Conservation (phyloP, 2,888 invertebrate species). For the Pycnomerus fuliginosus region DNA sequence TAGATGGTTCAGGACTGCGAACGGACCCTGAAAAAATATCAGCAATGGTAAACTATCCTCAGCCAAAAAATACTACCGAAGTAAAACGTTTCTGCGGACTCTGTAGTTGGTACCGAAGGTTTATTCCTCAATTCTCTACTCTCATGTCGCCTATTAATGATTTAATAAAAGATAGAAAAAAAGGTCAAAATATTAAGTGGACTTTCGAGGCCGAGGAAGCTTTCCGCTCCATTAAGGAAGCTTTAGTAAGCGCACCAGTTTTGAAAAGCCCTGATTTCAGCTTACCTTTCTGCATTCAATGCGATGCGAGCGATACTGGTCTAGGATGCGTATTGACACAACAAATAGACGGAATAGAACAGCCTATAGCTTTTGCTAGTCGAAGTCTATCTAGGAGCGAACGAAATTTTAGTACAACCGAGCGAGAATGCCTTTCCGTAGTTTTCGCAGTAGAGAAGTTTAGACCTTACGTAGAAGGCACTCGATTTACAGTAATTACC, state of each 20-base stretch:
- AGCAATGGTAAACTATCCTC: conserved; percentile 33
- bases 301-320: conserved; percentile 30
- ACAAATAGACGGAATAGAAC: conserved; percentile 10
- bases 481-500: conserved; percentile 29
- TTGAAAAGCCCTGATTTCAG: conserved; percentile 32
- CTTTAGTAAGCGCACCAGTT: conserved; percentile 30
- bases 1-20: conserved; percentile 30
- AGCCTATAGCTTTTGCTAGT: background rate
- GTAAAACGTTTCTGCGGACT: conserved; percentile 36
- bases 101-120: conserved; percentile 34
- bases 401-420: conserved; percentile 32
- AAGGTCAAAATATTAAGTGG: conserved; percentile 27
- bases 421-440: conserved; percentile 33
- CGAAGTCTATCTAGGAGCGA: conserved; percentile 19
- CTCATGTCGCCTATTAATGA: conserved; percentile 30
- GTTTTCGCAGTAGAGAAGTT: conserved; percentile 35
- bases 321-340: conserved; percentile 26
- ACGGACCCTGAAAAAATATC: conserved; percentile 36
- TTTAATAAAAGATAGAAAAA: conserved; percentile 28
- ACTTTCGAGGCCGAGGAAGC: conserved; percentile 26
- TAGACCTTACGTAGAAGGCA: conserved; percentile 29
- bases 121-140: conserved; percentile 33
- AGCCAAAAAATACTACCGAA: conserved; percentile 30
- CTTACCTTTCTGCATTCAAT: conserved; percentile 31
- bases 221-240: conserved; percentile 31